phyloP scores from a whole-genome alignment of 2,888 invertebrate species.

The Noctua fimbriata region DNA sequence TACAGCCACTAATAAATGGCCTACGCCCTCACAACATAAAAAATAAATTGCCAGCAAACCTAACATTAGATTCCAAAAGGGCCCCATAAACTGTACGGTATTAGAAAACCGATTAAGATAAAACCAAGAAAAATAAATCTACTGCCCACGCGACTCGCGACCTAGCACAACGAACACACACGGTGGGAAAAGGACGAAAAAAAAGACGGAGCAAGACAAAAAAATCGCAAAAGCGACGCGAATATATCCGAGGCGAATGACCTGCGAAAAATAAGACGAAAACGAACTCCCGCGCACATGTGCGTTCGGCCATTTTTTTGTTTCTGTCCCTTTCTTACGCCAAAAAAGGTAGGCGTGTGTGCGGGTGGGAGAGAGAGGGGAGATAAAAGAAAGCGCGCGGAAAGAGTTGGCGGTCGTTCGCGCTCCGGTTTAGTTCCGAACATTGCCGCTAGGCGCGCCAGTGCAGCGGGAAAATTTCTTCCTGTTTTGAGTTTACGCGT shows the following conservation, averaged over 20 bases:
- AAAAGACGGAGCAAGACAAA: conserved; percentile 71
- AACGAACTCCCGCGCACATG: conserved; percentile 86
- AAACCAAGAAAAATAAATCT: conserved; percentile 80
- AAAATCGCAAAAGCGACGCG: conserved; percentile 78
- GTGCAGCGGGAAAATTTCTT: conserved; percentile 84
- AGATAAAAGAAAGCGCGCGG: conserved; percentile 87
- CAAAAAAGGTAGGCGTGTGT: conserved; percentile 78
- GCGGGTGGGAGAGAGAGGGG: conserved; percentile 78
- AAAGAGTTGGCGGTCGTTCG: conserved; percentile 86
- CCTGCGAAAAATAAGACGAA: conserved; percentile 89
- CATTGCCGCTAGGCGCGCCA: conserved; percentile 82
- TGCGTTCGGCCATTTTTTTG: conserved; percentile 89
- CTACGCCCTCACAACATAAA: conserved; percentile 47
- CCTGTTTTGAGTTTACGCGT: conserved; percentile 82
- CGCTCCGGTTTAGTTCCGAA: conserved; percentile 81
- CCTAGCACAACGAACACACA: conserved; percentile 85
- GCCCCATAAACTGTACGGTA: conserved; percentile 74
- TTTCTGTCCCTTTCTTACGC: conserved; percentile 82
- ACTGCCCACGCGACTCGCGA: conserved; percentile 86
- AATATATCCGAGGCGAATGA: conserved; percentile 88
- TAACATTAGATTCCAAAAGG: conserved; percentile 71
- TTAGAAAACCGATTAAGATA: conserved; percentile 79
- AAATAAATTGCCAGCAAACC: conserved; percentile 62
- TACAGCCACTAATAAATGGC: conserved; percentile 63
- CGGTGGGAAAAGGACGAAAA: conserved; percentile 79